These are phyloP conservation scores for Labia minor DNA, from an alignment of 2,888 invertebrate genomes.

Conservation along the genomic window DNA sequence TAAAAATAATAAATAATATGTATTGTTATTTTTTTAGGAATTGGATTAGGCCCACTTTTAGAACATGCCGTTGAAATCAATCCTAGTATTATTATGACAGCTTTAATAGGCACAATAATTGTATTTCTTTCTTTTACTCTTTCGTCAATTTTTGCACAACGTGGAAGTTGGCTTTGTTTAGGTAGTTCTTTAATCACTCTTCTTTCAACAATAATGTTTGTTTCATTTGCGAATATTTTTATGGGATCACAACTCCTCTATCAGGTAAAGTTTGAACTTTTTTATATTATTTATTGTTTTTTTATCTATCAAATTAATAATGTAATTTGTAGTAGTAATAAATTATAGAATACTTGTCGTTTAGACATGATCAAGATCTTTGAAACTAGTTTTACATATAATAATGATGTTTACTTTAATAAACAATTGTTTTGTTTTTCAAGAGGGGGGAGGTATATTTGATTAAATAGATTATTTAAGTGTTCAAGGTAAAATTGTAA, in stretches of 20 bases:
- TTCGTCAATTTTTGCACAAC: conserved; percentile 73
- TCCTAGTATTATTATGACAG: conserved; percentile 80
- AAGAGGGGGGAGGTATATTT: too few species aligned
- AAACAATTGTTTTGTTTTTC: background rate
- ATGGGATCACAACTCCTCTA: conserved; percentile 69
- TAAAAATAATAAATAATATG: too few species aligned
- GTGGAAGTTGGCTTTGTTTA: conserved; percentile 79
- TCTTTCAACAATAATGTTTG: conserved; percentile 63
- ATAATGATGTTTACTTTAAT: background rate
- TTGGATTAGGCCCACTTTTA: conserved; percentile 78
- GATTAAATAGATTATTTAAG: too few species aligned
- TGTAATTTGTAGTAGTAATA: background rate
- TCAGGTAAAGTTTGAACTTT: conserved; percentile 46
- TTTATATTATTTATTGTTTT: background rate
- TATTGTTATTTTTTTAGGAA: conserved; percentile 48
- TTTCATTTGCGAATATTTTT: conserved; percentile 75
- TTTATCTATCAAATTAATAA: background rate
- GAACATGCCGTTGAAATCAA: conserved; percentile 68
- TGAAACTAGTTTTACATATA: too few species aligned
- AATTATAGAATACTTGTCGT: background rate
- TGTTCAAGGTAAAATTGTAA: too few species aligned
- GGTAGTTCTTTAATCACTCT: conserved; percentile 80
- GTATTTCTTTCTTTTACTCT: conserved; percentile 88
- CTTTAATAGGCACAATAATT: conserved; percentile 70
- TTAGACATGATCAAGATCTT: too few species aligned